phyloP scores from a whole-genome alignment of 2,797 vertebrate genomes.

The Hypotaenidia philippensis region DNA sequence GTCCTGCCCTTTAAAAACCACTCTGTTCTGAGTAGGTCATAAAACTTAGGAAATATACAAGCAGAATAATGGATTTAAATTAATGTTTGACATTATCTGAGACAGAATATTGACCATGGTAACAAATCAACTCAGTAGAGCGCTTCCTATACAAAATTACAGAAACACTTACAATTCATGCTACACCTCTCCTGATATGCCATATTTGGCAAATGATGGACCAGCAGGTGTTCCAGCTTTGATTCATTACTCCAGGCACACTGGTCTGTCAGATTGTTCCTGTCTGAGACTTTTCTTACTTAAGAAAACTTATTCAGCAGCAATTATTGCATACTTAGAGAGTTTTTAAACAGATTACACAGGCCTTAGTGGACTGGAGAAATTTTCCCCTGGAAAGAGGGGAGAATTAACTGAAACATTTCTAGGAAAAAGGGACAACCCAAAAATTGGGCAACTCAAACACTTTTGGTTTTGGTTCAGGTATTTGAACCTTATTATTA shows the following conservation, averaged over 20 bases:
- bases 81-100: neutral
- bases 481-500: neutral
- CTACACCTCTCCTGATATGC: neutral
- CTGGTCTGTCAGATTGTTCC: neutral
- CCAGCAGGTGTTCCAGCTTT: neutral
- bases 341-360: neutral
- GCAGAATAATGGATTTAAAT: neutral
- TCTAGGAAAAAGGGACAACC: neutral
- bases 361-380: neutral
- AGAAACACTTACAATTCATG: neutral
- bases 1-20: neutral
- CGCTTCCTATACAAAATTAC: neutral
- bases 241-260: neutral
- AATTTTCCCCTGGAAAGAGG: neutral
- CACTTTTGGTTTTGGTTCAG: neutral
- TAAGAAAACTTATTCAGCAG: neutral
- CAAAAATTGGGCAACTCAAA: neutral
- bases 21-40: neutral
- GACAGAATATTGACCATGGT: neutral
- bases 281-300: neutral
- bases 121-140: neutral
- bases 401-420: neutral
- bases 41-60: neutral
- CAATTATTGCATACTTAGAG: neutral
- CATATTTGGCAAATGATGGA: neutral